Conservation (phyloP, 2,888 invertebrate species). For the Yponomeuta sedellus region DNA sequence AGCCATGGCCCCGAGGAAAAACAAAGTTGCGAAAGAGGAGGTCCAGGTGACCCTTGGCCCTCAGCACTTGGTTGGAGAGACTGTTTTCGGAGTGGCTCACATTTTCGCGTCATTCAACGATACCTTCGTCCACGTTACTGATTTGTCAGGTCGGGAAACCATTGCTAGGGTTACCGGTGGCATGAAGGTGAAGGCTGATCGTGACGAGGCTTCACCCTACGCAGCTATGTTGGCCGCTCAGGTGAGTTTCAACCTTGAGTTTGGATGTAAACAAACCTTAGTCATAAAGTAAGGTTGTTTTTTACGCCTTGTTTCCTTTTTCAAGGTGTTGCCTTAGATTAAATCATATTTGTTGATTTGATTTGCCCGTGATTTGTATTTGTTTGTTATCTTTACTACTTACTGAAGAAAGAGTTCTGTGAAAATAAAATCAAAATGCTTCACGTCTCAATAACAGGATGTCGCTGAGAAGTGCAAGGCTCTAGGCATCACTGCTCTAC, state of each 20-base stretch:
- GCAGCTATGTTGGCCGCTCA: conserved; percentile 99
- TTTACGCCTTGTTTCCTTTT: too few relatives aligned
- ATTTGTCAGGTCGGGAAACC: conserved; percentile 97
- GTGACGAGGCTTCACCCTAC: conserved; percentile 99
- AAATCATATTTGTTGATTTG: too few relatives aligned
- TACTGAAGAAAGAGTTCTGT: too few relatives aligned
- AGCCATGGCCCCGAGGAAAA: conserved; percentile 97
- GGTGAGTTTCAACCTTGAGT: conserved; percentile 65
- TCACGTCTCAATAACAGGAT: conserved; percentile 78
- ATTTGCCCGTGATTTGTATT: neutral
- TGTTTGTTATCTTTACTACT: too few relatives aligned
- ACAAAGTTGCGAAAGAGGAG: conserved; percentile 97
- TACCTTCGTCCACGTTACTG: conserved; percentile 99
- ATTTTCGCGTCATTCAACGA: conserved; percentile 99
- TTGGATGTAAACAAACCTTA: conserved; percentile 1
- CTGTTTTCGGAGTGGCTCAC: conserved; percentile 99
- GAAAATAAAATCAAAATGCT: neutral
- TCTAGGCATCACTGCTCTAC: conserved; percentile 97
- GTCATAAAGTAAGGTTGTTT: conserved; percentile 41
- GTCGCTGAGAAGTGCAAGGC: conserved; percentile 99
- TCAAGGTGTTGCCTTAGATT: too few relatives aligned
- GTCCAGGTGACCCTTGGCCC: conserved; percentile 97
- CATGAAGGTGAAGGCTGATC: conserved; percentile 99
- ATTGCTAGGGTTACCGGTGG: conserved; percentile 97
- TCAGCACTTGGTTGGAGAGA: conserved; percentile 97